phyloP scores from a whole-genome alignment of 2,797 vertebrate species.

The Leucoraja ocellata region DNA sequence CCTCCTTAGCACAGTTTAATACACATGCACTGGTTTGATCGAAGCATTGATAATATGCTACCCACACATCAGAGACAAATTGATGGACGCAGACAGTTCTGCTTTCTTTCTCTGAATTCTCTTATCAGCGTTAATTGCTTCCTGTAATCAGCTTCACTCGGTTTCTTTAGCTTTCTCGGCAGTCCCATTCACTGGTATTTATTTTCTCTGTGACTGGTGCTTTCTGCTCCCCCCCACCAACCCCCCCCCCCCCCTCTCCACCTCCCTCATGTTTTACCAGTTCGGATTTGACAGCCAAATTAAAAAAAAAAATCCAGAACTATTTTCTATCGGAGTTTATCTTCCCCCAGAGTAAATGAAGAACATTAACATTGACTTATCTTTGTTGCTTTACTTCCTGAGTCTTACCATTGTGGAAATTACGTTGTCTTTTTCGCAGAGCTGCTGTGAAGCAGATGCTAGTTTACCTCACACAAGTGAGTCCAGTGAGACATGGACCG shows the following conservation, averaged over 20 bases:
- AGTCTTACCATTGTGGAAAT: background rate
- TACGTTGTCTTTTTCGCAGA: background rate
- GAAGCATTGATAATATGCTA: constrained; percentile 43
- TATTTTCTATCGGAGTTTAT: background rate
- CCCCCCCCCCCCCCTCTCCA: too few species aligned
- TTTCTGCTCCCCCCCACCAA: too few species aligned
- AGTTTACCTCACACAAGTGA: background rate
- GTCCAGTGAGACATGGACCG: background rate
- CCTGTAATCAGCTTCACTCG: background rate
- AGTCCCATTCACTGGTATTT: background rate
- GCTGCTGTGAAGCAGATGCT: background rate
- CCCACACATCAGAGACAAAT: background rate
- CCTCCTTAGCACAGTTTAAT: constrained; percentile 69
- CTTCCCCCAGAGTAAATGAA: too few species aligned
- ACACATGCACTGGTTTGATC: constrained; percentile 93
- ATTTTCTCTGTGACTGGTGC: background rate
- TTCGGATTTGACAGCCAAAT: background rate
- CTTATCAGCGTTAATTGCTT: background rate
- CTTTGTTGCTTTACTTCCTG: background rate
- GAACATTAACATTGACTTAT: background rate
- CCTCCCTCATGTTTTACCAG: background rate
- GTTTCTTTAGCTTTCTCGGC: background rate
- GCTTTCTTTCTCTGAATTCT: background rate
- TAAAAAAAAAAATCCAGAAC: background rate
- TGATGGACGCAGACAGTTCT: constrained; percentile 75